phyloP scores from a whole-genome alignment of 2,113 vertebrate species.

The Gambusia holbrooki region DNA sequence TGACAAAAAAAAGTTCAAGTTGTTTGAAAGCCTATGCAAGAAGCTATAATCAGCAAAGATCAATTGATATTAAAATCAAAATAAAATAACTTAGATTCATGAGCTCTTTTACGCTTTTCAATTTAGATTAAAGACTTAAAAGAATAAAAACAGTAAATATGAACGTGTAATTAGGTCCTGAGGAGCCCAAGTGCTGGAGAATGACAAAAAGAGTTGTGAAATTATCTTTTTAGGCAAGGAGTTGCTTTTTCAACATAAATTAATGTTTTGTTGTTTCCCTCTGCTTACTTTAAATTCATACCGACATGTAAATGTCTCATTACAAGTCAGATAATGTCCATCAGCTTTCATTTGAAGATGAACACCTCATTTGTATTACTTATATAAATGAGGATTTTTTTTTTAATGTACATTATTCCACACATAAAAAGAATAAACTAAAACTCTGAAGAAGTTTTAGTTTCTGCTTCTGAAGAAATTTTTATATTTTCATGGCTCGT shows the following conservation, averaged over 20 bases:
- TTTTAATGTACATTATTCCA: neutral
- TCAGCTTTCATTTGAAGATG: neutral
- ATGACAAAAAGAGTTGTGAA: neutral
- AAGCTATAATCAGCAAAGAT: too few relatives aligned
- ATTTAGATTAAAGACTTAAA: too few relatives aligned
- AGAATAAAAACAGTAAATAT: too few relatives aligned
- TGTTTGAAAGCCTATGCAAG: too few relatives aligned
- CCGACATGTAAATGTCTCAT: neutral
- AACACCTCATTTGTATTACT: too few relatives aligned
- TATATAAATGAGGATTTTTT: neutral
- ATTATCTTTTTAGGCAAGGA: neutral
- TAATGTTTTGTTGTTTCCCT: neutral
- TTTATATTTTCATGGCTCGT: neutral
- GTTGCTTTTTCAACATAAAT: neutral
- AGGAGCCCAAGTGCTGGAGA: too few relatives aligned
- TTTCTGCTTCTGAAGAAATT: neutral
- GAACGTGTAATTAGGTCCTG: too few relatives aligned
- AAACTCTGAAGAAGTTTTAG: neutral
- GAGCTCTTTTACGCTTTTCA: too few relatives aligned
- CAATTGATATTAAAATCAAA: too few relatives aligned
- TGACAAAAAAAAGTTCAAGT: too few relatives aligned
- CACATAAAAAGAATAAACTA: neutral
- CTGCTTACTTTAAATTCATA: too few relatives aligned
- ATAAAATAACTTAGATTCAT: too few relatives aligned
- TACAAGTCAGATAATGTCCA: neutral